phyloP scores from a whole-genome alignment of 2,113 vertebrate genomes.

The Pleuronectes platessa region DNA sequence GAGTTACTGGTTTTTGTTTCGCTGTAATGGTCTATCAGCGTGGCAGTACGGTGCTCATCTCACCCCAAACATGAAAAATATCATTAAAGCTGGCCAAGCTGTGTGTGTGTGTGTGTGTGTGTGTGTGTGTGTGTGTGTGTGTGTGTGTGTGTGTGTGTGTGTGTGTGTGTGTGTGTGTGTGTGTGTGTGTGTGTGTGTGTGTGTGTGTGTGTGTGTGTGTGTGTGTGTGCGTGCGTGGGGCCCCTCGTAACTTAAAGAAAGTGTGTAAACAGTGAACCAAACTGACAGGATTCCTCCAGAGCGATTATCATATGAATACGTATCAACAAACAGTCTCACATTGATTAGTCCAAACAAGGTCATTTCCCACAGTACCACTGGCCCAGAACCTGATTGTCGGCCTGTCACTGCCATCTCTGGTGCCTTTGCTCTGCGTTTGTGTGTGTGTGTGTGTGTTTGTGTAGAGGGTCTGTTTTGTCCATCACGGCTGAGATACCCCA shows the following conservation, averaged over 20 bases:
- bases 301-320: constrained; percentile 79
- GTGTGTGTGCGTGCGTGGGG: neutral
- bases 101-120: constrained; percentile 13
- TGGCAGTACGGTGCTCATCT: constrained; percentile 23
- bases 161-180: constrained; percentile 29
- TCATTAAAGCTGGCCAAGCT: constrained; percentile 18
- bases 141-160: constrained; percentile 19
- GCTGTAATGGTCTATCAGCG: constrained; percentile 50
- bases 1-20: constrained; percentile 45
- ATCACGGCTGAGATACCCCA: constrained; percentile 58
- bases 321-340: constrained; percentile 58
- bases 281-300: constrained; percentile 57
- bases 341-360: constrained; percentile 69
- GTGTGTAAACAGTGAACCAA: constrained; percentile 50
- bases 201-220: too few species aligned
- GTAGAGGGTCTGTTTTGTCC: constrained; percentile 57
- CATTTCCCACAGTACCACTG: constrained; percentile 74
- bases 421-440: constrained; percentile 39
- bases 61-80: constrained; percentile 43
- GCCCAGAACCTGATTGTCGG: constrained; percentile 41
- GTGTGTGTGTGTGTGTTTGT: constrained; percentile 29
- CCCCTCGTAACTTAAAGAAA: constrained; percentile 29
- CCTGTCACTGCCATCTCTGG: constrained; percentile 54
- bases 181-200: constrained; percentile 1
- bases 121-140: constrained; percentile 38